These are phyloP conservation scores for Dolichomitus sp. DNA, from an alignment of 2,888 invertebrate species.

Conservation along the genomic window DNA sequence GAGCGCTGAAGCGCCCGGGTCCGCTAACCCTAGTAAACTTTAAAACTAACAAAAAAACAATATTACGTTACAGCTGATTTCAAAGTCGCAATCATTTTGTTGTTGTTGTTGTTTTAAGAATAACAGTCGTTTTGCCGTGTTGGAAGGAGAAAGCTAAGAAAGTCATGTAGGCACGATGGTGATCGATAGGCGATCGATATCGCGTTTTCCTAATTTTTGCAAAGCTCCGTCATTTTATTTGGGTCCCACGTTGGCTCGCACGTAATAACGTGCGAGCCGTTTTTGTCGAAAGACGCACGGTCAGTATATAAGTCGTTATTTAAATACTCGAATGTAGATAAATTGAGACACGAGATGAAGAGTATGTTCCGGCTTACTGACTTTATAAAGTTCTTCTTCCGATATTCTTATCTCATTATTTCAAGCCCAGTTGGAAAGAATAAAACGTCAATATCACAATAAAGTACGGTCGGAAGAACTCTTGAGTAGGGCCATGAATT, in stretches of 20 bases:
- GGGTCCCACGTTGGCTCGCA: constrained; percentile 34
- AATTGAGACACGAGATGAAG: background rate
- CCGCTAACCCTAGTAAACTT: too few relatives aligned
- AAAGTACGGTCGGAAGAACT: constrained; percentile 30
- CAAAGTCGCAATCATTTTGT: background rate
- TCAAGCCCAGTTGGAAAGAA: constrained; percentile 18
- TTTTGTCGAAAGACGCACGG: constrained; percentile 8
- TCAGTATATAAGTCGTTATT: constrained; percentile 27
- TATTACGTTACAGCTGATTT: too few relatives aligned
- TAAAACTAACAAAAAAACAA: too few relatives aligned
- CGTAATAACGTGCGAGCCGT: background rate
- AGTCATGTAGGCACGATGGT: constrained; percentile 10
- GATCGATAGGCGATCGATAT: constrained; percentile 20
- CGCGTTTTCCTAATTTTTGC: constrained; percentile 14
- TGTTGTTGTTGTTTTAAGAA: background rate
- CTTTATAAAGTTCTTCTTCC: background rate
- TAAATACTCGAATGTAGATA: background rate
- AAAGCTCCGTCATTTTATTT: constrained; percentile 22
- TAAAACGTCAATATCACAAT: constrained; percentile 55
- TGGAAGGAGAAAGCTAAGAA: background rate
- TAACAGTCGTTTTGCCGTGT: too few relatives aligned
- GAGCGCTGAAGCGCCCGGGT: too few relatives aligned
- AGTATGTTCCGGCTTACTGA: background rate
- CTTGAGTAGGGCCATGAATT: constrained; percentile 1
- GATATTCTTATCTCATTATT: background rate